Base-by-base conservation (phyloP, 1,140 invertebrate species). In the Tachypleus tridentatus region DNA sequence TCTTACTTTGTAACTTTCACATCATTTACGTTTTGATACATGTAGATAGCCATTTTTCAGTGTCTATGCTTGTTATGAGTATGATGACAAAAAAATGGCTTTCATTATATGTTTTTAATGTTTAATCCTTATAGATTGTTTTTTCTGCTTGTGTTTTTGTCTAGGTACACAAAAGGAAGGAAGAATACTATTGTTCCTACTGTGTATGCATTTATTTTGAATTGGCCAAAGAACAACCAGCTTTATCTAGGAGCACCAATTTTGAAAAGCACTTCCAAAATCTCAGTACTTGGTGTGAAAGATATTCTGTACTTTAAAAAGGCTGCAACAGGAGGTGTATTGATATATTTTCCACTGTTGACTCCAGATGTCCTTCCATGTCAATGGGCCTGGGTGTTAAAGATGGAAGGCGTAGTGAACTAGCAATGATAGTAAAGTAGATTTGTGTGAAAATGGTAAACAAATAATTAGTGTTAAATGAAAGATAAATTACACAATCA, bases 141-240 rank as follows among this genome's bases (percentile, higher is more conserved):
- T 54, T 51, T 63, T 4, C 52, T 66, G 3, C 64, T 65, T 67
- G 0, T 29, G 29, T 29, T 29, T 29, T 29, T 29, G 60, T 66
- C 5, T 63, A 76, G 75, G 73, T 91, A 89, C 70, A 90, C 88
- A 29, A 29, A 29, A 29, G 29, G 29, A 29, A 2, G 29, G 29
- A 29, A 29, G 29, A 29, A 29, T 0, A 78, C 79, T 54, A 80
- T 74, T 8, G 73, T 67, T 64, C 70, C 70, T 29, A 75, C 72
- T 5, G 75, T 87, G 3, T 90, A 86, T 75, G 86, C 84, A 3
- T 82, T 82, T 56, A 74, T 84, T 54, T 73, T 89, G 10, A 72
- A 79, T 5, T 90, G 87, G 87, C 87, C 88, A 7, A 67, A 73
- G 48, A 71, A 81, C 67, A 77, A 81, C 64, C 67, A 74, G 4